Conservation (phyloP, 2,113 vertebrate genomes). For the Tylochromis polylepis region DNA sequence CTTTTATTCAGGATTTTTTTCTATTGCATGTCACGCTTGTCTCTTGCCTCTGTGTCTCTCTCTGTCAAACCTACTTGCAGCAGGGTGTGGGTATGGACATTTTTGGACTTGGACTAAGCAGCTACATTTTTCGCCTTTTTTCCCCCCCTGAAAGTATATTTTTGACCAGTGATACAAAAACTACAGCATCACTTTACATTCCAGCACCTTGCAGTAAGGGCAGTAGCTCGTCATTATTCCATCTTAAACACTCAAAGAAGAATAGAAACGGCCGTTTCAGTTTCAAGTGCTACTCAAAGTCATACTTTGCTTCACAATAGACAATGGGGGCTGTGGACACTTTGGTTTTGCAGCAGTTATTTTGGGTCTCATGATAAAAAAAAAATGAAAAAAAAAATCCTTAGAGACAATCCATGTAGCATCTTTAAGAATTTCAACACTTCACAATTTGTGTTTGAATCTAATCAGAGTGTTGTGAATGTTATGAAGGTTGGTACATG, state of each 20-base stretch:
- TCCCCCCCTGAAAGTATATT: background rate
- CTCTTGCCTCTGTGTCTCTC: background rate
- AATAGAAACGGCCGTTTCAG: background rate
- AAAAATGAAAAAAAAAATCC: background rate
- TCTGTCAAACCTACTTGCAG: background rate
- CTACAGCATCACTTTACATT: slow-evolving; percentile 1
- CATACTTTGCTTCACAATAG: background rate
- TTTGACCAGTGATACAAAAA: background rate
- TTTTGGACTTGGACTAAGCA: background rate
- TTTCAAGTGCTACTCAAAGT: background rate
- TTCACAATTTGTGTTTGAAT: background rate
- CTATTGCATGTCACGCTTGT: background rate
- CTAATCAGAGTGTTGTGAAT: background rate
- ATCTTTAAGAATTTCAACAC: background rate
- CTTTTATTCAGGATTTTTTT: background rate
- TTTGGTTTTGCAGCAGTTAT: background rate
- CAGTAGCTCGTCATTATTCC: background rate
- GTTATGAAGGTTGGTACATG: background rate
- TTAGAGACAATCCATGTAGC: background rate
- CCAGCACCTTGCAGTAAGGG: background rate
- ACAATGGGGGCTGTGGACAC: background rate
- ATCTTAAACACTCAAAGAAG: background rate
- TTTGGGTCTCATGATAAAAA: background rate
- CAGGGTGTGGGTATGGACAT: background rate
- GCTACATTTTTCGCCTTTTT: background rate